phyloP scores from a whole-genome alignment of 2,113 vertebrate genomes.

The Amblyornis subalaris region DNA sequence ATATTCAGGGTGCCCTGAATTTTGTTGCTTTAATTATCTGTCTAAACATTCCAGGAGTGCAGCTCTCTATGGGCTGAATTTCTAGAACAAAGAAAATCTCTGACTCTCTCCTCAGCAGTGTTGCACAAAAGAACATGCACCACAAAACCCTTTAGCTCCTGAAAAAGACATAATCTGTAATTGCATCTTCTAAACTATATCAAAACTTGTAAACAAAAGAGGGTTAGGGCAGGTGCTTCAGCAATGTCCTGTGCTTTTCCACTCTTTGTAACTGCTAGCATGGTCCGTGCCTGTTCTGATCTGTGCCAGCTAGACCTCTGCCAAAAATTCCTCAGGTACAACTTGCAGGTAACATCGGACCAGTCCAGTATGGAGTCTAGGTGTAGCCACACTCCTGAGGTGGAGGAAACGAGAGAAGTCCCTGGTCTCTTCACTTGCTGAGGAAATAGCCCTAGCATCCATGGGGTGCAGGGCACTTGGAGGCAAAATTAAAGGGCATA shows the following conservation, averaged over 20 bases:
- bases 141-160: not conserved
- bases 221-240: not conserved
- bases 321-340: not conserved
- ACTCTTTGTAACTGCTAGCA: not conserved
- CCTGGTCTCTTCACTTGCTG: fast-evolving
- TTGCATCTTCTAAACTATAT: not conserved
- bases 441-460: not conserved
- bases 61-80: not conserved
- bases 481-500: not conserved
- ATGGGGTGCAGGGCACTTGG: not conserved
- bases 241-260: not conserved
- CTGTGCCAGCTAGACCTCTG: not conserved
- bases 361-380: not conserved
- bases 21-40: conserved; percentile 31
- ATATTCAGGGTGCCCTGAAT: not conserved
- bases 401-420: not conserved
- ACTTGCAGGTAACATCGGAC: not conserved
- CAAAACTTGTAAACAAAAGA: not conserved
- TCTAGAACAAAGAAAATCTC: not conserved
- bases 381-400: not conserved
- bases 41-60: not conserved
- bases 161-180: not conserved
- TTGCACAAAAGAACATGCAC: not conserved
- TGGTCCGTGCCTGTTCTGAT: not conserved
- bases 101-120: not conserved